Base-by-base conservation (phyloP, 2,888 invertebrate species). In the Pseudeuparius sepicola region DNA sequence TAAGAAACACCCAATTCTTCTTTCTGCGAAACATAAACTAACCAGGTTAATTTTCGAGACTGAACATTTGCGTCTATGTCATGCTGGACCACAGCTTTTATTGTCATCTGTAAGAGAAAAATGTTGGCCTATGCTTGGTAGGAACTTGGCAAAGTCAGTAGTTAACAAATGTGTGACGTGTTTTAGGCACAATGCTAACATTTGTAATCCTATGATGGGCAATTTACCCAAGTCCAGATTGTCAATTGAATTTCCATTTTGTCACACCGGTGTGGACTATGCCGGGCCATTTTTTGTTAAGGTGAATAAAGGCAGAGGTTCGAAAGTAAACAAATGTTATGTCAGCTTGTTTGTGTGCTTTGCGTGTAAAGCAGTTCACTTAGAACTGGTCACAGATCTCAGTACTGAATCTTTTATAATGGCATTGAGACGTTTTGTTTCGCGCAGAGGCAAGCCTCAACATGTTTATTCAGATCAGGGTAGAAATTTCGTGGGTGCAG, bases 401-500 rank as follows among this genome's bases (percentile, higher is more conserved):
- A 30, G 37, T 11, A 42, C 42, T 5, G 41, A 44, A 6, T 30
- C 41, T 2, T 48, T 49, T 18, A 15, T 48, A 6, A 36, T 44
- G 4, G 36, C 46, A 4, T 34, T 47, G 4, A 25, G 39, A 13
- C 32, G 49, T 4, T 49, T 50, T 27, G 26, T 36, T 3, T 29
- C 41, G 4, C 34, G 45, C 1, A 33, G 45, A 3, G 49, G 51
- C 4, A 30, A 34, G 12, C 38, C 43, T 2, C 28, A 14, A 4
- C 17, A 30, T 6, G 36, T 49, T 2, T 44, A 31, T 28, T 45
- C 40, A 5, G 48, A 51, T 25, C 43, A 44, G 17, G 50, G 47
- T 1, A 45, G 42, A 3, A 50, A 49, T 27, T 51, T 49, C 25
- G 37, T 46, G 7, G 44, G 44, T 3, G 44, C 50, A 2, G 20